phyloP scores from a whole-genome alignment of 2,888 invertebrate species.

The Leucozona laternaria region DNA sequence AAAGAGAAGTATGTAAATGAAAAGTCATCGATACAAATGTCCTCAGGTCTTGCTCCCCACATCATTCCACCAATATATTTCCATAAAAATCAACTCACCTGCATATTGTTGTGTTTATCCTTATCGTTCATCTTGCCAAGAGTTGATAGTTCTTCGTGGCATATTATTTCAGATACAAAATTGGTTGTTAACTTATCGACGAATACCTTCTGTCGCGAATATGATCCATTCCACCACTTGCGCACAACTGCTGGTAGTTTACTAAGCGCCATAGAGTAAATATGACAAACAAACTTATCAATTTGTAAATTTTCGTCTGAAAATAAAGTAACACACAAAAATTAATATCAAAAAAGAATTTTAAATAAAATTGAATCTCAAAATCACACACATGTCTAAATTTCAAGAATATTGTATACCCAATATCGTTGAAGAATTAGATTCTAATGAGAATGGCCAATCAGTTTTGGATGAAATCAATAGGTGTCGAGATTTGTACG shows the following conservation, averaged over 20 bases:
- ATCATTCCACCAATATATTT: too few relatives aligned
- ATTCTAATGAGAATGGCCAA: slow-evolving; percentile 5
- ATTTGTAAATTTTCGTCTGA: slow-evolving; percentile 78
- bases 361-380: slow-evolving; percentile 20
- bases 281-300: slow-evolving; percentile 86
- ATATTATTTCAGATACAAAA: slow-evolving; percentile 88
- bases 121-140: slow-evolving; percentile 85
- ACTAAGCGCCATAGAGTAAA: slow-evolving; percentile 87
- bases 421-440: slow-evolving; percentile 72
- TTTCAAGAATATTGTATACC: slow-evolving; percentile 74
- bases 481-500: slow-evolving; percentile 78
- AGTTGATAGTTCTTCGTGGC: slow-evolving; percentile 87
- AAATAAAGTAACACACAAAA: slow-evolving; percentile 25
- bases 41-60: too few relatives aligned
- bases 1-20: slow-evolving; percentile 6
- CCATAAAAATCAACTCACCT: too few relatives aligned
- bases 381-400: slow-evolving; percentile 21
- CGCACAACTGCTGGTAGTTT: slow-evolving; percentile 90
- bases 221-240: slow-evolving; percentile 90
- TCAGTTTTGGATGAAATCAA: slow-evolving; percentile 80
- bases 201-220: slow-evolving; percentile 87
- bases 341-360: slow-evolving; percentile 17
- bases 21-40: not conserved
- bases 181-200: slow-evolving; percentile 89
- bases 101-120: slow-evolving; percentile 87